Conservation (phyloP, 2,113 vertebrate species). For the Amphiprion percula region DNA sequence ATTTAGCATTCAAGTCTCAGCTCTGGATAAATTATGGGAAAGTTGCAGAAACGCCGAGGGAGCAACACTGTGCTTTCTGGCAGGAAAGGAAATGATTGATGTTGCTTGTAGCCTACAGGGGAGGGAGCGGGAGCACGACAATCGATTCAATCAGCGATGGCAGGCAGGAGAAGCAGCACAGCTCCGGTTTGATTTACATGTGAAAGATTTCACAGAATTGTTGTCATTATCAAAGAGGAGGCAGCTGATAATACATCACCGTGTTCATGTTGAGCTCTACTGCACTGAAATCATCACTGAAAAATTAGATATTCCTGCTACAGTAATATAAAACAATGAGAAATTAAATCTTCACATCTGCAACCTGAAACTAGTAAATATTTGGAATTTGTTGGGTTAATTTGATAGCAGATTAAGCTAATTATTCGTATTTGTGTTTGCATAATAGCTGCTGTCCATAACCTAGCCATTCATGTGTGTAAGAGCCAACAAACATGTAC, state of each 20-base stretch:
- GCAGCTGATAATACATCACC: background rate
- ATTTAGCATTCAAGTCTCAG: slow-evolving; percentile 4
- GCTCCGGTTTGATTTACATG: slow-evolving; percentile 48
- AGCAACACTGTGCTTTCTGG: slow-evolving; percentile 42
- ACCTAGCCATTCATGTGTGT: background rate
- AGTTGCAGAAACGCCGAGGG: slow-evolving; percentile 48
- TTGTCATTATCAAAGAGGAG: slow-evolving; percentile 50
- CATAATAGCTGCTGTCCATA: background rate
- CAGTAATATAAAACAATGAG: background rate
- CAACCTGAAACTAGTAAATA: background rate
- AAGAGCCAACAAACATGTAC: background rate
- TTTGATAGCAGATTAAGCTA: background rate
- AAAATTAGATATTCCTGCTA: background rate
- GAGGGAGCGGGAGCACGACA: slow-evolving; percentile 41
- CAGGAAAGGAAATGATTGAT: slow-evolving; percentile 62
- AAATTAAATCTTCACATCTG: background rate
- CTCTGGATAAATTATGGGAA: slow-evolving; percentile 58
- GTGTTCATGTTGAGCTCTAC: background rate
- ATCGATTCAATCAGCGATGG: slow-evolving; percentile 61
- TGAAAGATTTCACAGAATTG: slow-evolving; percentile 23
- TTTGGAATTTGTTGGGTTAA: background rate
- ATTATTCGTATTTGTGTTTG: background rate
- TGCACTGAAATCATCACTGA: background rate
- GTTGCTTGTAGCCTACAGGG: slow-evolving; percentile 70
- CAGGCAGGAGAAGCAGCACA: slow-evolving; percentile 47